These are phyloP conservation scores for Drosophila kohkoa DNA, from an alignment of 1,140 invertebrate genomes.

Conservation along the genomic window DNA sequence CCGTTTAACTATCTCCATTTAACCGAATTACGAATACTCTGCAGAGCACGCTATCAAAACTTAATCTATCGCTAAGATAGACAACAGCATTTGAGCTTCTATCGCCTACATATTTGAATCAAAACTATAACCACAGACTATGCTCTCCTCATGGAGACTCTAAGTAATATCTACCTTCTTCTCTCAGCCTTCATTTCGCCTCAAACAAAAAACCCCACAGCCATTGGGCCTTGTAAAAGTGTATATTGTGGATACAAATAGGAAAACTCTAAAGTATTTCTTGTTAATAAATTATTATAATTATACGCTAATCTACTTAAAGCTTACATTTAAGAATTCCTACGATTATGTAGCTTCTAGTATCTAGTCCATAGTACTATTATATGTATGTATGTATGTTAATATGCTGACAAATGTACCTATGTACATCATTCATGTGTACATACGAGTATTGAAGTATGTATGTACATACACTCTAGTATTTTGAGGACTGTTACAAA, in stretches of 20 bases:
- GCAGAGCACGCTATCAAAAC: conserved; percentile 47
- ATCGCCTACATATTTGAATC: conserved; percentile 26
- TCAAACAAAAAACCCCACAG: conserved; percentile 4
- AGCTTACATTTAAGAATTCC: conserved; percentile 13
- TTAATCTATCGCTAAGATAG: conserved; percentile 49
- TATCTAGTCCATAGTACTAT: conserved; percentile 42
- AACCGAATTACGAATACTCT: conserved; percentile 17
- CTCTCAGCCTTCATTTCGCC: conserved; percentile 7
- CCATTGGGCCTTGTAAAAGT: conserved; percentile 14
- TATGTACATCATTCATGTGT: conserved; percentile 9
- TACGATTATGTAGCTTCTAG: conserved; percentile 34
- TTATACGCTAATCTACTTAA: conserved; percentile 13
- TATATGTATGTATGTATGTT: background rate
- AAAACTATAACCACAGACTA: background rate
- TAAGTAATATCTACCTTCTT: conserved; percentile 23
- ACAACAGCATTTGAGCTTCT: conserved; percentile 50
- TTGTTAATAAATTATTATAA: conserved; percentile 39
- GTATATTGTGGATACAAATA: conserved; percentile 30
- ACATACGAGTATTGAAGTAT: background rate
- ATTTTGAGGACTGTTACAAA: conserved; percentile 44
- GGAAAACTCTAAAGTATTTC: conserved; percentile 15
- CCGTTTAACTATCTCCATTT: background rate
- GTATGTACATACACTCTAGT: conserved; percentile 14
- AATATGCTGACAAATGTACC: background rate
- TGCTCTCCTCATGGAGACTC: conserved; percentile 6